These are phyloP conservation scores for Strigops habroptila DNA, from an alignment of 2,113 vertebrate species.

Conservation along the genomic window DNA sequence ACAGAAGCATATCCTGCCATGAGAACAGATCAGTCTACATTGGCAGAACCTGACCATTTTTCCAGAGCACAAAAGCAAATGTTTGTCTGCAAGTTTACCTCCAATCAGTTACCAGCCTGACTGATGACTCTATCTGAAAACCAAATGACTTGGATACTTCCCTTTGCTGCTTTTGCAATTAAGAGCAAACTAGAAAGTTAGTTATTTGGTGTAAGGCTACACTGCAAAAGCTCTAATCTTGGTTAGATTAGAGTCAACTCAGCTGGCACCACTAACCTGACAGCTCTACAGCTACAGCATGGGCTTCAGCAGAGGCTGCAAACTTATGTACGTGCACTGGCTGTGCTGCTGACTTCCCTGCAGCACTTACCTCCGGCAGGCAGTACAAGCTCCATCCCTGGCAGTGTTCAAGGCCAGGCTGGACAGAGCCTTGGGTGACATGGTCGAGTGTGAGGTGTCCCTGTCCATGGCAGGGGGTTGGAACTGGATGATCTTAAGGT, in stretches of 20 bases:
- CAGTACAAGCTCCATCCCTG: not conserved
- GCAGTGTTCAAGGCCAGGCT: not conserved
- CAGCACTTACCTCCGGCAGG: not conserved
- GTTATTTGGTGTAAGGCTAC: not conserved
- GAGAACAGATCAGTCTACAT: not conserved
- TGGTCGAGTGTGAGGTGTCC: not conserved
- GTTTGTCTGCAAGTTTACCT: not conserved
- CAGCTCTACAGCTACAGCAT: not conserved
- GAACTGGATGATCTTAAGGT: not conserved
- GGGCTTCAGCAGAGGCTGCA: not conserved
- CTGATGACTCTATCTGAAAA: not conserved
- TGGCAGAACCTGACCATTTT: not conserved
- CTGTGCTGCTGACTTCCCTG: not conserved
- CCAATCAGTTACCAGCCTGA: not conserved
- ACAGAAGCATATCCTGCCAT: not conserved
- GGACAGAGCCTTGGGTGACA: not conserved
- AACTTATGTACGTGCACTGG: accelerated
- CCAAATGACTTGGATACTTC: not conserved
- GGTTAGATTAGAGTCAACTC: not conserved
- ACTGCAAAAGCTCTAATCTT: not conserved
- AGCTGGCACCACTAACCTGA: not conserved
- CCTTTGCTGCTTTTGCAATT: not conserved
- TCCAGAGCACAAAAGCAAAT: conserved; percentile 6
- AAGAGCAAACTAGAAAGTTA: not conserved
- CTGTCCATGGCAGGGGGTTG: not conserved